Percentiles rank a stretch among this genome's conserved stretches.
Conservation (phyloP, 2,888 invertebrate species). For the Ypsolopha scabrella region DNA sequence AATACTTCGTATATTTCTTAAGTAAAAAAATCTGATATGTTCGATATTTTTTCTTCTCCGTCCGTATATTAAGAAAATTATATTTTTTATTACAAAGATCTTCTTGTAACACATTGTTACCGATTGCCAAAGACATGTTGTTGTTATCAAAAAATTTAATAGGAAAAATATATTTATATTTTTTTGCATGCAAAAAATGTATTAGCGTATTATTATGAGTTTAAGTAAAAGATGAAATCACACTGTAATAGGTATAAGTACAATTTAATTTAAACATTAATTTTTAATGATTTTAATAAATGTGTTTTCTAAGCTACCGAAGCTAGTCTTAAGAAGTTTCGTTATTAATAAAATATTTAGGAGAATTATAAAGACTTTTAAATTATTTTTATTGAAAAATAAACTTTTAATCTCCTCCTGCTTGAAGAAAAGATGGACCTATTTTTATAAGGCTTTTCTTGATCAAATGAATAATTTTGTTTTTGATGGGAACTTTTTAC, state of each 20-base stretch:
- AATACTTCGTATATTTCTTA: too few relatives aligned
- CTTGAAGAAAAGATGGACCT: too few relatives aligned
- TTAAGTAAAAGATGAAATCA: neutral
- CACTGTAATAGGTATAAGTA: neutral
- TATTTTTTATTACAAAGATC: neutral
- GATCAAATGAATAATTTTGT: too few relatives aligned
- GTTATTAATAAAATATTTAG: constrained; percentile 34
- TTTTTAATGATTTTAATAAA: neutral
- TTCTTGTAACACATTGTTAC: neutral
- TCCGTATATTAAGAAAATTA: neutral
- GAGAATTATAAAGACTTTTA: neutral
- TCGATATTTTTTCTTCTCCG: neutral
- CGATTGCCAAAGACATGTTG: neutral
- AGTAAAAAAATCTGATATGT: too few relatives aligned
- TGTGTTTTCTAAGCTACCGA: constrained; percentile 12
- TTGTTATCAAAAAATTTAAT: neutral
- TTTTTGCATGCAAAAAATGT: constrained; percentile 45
- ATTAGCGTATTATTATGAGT: constrained; percentile 9
- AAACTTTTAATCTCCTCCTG: neutral
- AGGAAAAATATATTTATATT: neutral
- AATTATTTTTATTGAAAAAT: neutral
- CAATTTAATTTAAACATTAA: neutral
- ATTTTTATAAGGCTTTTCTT: too few relatives aligned
- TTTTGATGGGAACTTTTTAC: too few relatives aligned
- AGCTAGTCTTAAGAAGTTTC: constrained; percentile 59